These are phyloP conservation scores for Lepus townsendii DNA, from an alignment of 2,797 vertebrate genomes.

Conservation along the genomic window DNA sequence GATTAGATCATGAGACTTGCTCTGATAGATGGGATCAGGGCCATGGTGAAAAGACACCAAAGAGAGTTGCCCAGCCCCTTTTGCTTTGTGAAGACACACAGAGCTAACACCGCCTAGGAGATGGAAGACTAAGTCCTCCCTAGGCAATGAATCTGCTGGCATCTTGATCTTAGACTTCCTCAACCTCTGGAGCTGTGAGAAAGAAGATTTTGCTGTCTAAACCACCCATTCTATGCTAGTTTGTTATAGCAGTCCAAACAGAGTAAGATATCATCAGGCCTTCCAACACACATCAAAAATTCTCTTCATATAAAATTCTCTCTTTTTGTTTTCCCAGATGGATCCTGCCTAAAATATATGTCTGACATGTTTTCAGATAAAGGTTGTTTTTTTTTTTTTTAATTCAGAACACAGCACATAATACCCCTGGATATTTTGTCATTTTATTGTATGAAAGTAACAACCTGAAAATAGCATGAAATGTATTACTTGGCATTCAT, in stretches of 20 bases:
- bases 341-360: background rate
- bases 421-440: slow-evolving; percentile 12
- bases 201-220: background rate
- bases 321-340: slow-evolving; percentile 26
- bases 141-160: background rate
- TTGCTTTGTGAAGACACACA: background rate
- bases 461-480: background rate
- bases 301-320: background rate
- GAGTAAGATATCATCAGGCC: background rate
- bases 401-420: background rate
- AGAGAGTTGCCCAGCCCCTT: background rate
- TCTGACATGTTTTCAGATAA: background rate
- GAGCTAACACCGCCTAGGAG: background rate
- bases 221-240: background rate
- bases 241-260: background rate
- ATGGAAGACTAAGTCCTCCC: background rate
- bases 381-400: background rate
- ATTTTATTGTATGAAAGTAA: background rate
- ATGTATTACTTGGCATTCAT: background rate
- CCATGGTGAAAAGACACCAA: background rate
- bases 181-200: background rate
- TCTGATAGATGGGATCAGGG: background rate
- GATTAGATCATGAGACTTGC: background rate
- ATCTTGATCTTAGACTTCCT: background rate
- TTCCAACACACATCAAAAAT: background rate